These are phyloP conservation scores for Xiphorhynchus elegans DNA, from an alignment of 2,113 vertebrate species.

Conservation along the genomic window DNA sequence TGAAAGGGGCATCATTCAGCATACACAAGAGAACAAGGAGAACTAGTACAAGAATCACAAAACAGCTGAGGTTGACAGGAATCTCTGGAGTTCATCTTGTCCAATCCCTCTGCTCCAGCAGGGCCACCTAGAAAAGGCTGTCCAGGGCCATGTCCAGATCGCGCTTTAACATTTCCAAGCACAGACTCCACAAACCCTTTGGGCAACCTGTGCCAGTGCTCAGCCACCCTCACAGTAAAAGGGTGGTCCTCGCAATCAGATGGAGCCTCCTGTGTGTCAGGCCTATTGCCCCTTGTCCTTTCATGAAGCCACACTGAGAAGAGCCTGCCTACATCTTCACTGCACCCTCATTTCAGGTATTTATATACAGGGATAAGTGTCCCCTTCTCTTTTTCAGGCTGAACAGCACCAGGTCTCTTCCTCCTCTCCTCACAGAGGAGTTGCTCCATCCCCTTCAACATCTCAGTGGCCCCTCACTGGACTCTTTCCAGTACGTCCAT, in stretches of 20 bases:
- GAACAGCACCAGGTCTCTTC: neutral
- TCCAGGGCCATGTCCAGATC: neutral
- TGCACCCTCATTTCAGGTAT: neutral
- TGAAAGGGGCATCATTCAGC: neutral
- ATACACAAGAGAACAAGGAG: neutral
- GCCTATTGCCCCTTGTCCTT: neutral
- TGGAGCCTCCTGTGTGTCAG: neutral
- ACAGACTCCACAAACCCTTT: neutral
- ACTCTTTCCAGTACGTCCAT: neutral
- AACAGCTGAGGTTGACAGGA: neutral
- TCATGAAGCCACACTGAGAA: neutral
- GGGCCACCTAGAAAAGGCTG: neutral
- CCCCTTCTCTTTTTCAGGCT: neutral
- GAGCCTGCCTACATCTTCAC: neutral
- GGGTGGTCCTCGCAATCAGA: neutral
- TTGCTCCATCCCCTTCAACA: neutral
- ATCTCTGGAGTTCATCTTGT: neutral
- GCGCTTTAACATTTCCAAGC: neutral
- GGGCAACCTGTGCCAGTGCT: neutral
- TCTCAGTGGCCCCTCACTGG: neutral
- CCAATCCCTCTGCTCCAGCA: neutral
- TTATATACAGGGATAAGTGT: neutral
- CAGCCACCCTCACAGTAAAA: neutral
- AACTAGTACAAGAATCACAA: neutral
- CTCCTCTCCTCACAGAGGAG: neutral